Percentiles rank a stretch among this genome's conserved stretches.
These are phyloP conservation scores for Hypotaenidia okinawae DNA, from an alignment of 2,797 vertebrate genomes.

Conservation along the genomic window DNA sequence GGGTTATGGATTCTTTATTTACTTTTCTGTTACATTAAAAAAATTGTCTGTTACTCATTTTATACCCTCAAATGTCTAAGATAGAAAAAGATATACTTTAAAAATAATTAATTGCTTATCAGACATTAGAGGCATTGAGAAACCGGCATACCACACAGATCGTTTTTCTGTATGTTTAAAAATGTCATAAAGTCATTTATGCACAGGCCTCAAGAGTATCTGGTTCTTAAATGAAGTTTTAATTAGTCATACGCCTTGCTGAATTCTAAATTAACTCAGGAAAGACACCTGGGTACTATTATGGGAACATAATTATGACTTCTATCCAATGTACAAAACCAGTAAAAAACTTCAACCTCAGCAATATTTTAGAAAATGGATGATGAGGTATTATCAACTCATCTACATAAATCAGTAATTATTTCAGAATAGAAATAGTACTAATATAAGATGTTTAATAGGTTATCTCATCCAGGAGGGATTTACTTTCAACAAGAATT, in stretches of 20 bases:
- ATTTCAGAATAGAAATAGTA: background rate
- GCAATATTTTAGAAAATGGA: background rate
- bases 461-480: background rate
- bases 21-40: background rate
- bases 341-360: background rate
- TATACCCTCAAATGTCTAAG: background rate
- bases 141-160: background rate
- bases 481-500: background rate
- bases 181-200: conserved; percentile 51
- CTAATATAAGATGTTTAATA: background rate
- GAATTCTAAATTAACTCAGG: conserved; percentile 48
- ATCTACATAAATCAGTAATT: background rate
- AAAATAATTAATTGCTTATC: background rate
- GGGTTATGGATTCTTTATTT: background rate
- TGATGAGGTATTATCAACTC: background rate
- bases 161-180: conserved; percentile 43
- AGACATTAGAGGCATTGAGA: background rate
- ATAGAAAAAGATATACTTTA: background rate
- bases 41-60: background rate
- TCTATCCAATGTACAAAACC: background rate
- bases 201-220: conserved; percentile 20
- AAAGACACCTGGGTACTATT: conserved; percentile 36
- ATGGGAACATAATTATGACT: conserved; percentile 8
- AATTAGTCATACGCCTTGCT: conserved; percentile 40
- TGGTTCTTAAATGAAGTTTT: conserved; percentile 57